phyloP scores from a whole-genome alignment of 2,888 invertebrate species.

The Amphipyra berbera region DNA sequence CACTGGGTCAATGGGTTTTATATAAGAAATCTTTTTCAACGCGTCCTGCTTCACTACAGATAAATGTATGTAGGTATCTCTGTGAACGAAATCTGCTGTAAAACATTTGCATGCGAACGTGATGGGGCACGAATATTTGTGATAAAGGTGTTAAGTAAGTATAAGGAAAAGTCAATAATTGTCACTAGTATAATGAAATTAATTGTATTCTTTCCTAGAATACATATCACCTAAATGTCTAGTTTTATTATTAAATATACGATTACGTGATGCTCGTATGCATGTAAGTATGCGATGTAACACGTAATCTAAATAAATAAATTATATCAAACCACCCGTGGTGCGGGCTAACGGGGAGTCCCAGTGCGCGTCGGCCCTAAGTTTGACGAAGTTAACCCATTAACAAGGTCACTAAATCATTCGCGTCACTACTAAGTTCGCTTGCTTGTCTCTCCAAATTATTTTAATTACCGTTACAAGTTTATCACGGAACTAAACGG shows the following conservation, averaged over 20 bases:
- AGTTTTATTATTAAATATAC: conserved; percentile 27
- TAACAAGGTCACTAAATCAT: conserved; percentile 85
- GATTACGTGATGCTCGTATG: conserved; percentile 9
- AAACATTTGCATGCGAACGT: conserved; percentile 40
- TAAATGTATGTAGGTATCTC: conserved; percentile 47
- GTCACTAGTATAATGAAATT: conserved; percentile 20
- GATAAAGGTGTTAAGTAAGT: conserved; percentile 34
- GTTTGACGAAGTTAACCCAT: conserved; percentile 84
- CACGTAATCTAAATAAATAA: conserved; percentile 59
- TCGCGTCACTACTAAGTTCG: conserved; percentile 76
- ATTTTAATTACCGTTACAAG: conserved; percentile 78
- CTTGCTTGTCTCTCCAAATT: conserved; percentile 75
- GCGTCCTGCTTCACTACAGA: conserved; percentile 52
- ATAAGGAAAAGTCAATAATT: conserved; percentile 27
- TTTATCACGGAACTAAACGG: conserved; percentile 63
- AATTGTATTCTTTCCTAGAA: conserved; percentile 25
- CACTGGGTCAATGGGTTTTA: conserved; percentile 85
- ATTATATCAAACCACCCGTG: conserved; percentile 62
- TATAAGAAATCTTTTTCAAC: conserved; percentile 77
- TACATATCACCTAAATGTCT: conserved; percentile 11
- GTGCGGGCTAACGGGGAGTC: conserved; percentile 67
- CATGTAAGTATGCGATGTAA: conserved; percentile 15
- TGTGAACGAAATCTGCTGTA: conserved; percentile 43
- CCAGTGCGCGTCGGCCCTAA: conserved; percentile 67
- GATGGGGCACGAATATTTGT: conserved; percentile 23